These are phyloP conservation scores for Hemichromis elongatus DNA, from an alignment of 2,113 vertebrate species.

Conservation along the genomic window DNA sequence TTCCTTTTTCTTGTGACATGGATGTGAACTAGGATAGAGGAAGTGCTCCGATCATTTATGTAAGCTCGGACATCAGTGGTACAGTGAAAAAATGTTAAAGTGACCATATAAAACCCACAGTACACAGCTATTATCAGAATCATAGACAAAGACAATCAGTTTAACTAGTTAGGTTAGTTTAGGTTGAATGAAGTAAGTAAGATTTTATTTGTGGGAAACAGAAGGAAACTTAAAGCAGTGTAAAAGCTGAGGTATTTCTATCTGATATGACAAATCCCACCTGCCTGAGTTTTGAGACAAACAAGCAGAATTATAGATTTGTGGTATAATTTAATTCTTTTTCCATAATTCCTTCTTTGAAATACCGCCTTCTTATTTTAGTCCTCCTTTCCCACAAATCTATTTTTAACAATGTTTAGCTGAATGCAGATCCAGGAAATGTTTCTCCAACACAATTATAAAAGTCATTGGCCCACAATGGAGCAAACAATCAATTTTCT, in stretches of 20 bases:
- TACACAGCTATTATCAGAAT: not conserved
- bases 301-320: not conserved
- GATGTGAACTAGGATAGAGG: not conserved
- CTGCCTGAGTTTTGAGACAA: not conserved
- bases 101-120: not conserved
- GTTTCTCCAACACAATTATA: not conserved
- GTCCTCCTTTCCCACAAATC: not conserved
- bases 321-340: not conserved
- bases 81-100: not conserved
- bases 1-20: not conserved
- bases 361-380: not conserved
- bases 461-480: not conserved
- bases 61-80: not conserved
- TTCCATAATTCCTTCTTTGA: not conserved
- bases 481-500: slow-evolving; percentile 26
- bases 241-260: not conserved
- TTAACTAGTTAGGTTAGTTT: not conserved
- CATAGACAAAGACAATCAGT: not conserved
- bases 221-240: not conserved
- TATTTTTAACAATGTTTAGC: not conserved
- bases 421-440: not conserved
- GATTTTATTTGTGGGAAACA: not conserved
- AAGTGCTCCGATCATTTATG: not conserved
- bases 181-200: not conserved
- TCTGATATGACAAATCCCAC: not conserved